Evolutionary conservation across 1,140 invertebrate genomes (phyloP), one percentile per base, ranked within the genome.

Genomic region (Drosophila baimaii): DNA sequence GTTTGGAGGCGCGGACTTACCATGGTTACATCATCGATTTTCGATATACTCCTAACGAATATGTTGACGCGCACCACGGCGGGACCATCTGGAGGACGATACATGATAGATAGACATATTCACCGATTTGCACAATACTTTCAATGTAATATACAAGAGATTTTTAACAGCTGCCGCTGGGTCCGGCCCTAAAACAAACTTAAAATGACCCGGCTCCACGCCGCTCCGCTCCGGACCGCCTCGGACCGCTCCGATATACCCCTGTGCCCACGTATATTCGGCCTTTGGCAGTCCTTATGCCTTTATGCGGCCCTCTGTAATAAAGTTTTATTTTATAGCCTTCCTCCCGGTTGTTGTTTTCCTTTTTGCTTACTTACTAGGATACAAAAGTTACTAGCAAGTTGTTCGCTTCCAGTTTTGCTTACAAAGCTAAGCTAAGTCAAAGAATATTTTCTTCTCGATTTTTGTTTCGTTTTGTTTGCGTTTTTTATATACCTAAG

Each of bases 11-110:
- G 76, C 83, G 81, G 59, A 97, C 96, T 97, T 97, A 98, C 97
- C 98, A 98, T 98, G 91, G 97, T 98, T 93, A 98, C 97, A 95
- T 98, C 97, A 96, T 98, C 97, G 94, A 98, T 98, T 95, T 98
- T 98, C 94, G 97, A 97, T 95, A 98, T 98, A 96, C 97, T 98
- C 95, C 97, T 95, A 93, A 98, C 96, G 95, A 97, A 98, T 95
- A 98, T 97, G 95, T 98, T 98, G 95, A 98, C 97, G 94, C 95
- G 95, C 93, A 97, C 96, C 94, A 97, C 95, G 92, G 96, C 96
- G 93, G 96, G 96, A 93, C 96, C 96, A 96, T 96, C 96, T 97
- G 95, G 94, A 84, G 90, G 79, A 35, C 82, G 70, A 86, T 85
- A 85, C 73, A 93, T 93, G 91, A 91, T 93, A 93, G 83, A 86